Conservation (phyloP, 2,797 vertebrate species). For the Meda fulgida region DNA sequence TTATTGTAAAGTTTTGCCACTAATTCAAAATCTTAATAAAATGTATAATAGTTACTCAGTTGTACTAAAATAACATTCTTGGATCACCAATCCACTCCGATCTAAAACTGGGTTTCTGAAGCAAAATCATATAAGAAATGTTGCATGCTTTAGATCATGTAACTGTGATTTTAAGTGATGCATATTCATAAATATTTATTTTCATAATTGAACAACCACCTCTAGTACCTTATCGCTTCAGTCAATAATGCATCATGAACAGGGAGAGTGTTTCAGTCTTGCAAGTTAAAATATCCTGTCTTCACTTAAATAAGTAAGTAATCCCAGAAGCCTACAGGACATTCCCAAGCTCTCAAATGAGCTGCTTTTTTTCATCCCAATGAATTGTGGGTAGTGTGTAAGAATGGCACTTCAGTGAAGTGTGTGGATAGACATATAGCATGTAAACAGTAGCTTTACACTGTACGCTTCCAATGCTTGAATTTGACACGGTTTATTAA, state of each 20-base stretch:
- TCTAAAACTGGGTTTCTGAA: background rate
- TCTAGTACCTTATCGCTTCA: background rate
- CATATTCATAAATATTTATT: background rate
- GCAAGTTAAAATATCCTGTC: background rate
- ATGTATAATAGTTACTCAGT: background rate
- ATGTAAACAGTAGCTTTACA: background rate
- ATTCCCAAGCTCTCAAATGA: conserved; percentile 6
- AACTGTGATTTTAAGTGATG: background rate
- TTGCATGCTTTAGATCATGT: background rate
- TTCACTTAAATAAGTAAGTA: conserved; percentile 3
- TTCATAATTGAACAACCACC: background rate
- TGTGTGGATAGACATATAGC: background rate
- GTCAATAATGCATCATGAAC: conserved; percentile 23
- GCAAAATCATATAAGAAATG: background rate
- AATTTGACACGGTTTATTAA: background rate
- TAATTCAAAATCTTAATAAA: background rate
- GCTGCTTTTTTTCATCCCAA: background rate
- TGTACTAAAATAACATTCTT: background rate
- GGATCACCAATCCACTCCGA: background rate
- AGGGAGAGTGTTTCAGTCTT: background rate
- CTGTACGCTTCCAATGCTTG: background rate
- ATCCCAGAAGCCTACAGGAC: background rate
- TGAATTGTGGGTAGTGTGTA: conserved; percentile 21
- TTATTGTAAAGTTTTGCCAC: background rate
- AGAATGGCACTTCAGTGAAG: conserved; percentile 6